Evolutionary conservation across 2,797 vertebrate genomes (phyloP), one percentile per base, ranked within the genome.

Genomic region (Allobates femoralis): DNA sequence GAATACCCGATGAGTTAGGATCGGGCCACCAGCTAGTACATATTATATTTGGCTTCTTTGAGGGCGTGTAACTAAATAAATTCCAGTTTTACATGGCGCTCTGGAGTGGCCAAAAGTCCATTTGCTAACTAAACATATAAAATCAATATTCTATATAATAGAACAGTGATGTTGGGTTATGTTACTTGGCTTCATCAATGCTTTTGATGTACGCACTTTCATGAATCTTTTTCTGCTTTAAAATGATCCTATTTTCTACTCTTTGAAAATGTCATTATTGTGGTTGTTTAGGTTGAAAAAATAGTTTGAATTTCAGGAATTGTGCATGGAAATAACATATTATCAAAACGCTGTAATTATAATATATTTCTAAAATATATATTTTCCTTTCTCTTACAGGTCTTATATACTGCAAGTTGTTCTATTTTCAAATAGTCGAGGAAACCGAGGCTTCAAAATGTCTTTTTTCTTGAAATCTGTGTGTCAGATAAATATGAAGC

Each of bases 401-500:
- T 19, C 46, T 81, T 62, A 62, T 85, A 79, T 41, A 85, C 23
- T 50, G 37, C 15, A 74, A 3, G 32, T 66, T 28, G 19, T 28
- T 53, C 50, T 30, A 66, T 88, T 81, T 75, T 84, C n/a, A 32
- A 79, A 74, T 58, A 41, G 62, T 32, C 60, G 19, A 78, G 75
- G 84, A 80, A 66, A 66, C 28, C n/a, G 32, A 28, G 18, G 53
- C 60, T 79, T 66, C 58, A 88, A 79, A 76, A 81, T 75, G 78
- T 62, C 50, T 85, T 81, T 76, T 46, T 66, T 75, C 83, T 50
- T 81, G 50, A 84, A 76, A 83, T 81, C 46, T 62, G 8, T 67
- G 64, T 88, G 76, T 85, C 76, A 88, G 58, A 84, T 79, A 84
- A 71, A 87, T 87, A 84, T 84, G 53, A 46, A 75, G 32, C 86